Conservation (phyloP, 2,113 vertebrate species). For the Zosterops hypoxanthus region DNA sequence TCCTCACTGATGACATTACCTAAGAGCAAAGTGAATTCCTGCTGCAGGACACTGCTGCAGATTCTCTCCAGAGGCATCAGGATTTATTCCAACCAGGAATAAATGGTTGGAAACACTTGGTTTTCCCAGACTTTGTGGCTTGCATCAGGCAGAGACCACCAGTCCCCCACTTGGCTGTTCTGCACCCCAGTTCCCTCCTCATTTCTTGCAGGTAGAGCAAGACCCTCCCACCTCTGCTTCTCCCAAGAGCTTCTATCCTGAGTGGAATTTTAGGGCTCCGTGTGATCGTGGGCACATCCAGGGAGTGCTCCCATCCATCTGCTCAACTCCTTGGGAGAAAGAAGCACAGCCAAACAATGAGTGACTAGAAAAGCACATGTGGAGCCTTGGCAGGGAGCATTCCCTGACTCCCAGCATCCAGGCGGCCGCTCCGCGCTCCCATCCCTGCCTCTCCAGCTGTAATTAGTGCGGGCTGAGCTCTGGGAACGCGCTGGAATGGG, state of each 20-base stretch:
- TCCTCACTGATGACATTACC: background rate
- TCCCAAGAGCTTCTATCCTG: background rate
- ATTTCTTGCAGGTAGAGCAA: background rate
- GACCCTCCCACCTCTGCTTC: background rate
- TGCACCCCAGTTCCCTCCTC: background rate
- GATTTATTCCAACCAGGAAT: background rate
- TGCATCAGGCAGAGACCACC: background rate
- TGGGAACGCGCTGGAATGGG: conserved; percentile 32
- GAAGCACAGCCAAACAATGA: conserved; percentile 1
- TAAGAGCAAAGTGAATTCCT: background rate
- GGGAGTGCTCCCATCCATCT: conserved; percentile 12
- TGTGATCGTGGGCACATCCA: background rate
- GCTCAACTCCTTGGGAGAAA: conserved; percentile 34
- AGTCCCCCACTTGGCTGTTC: background rate
- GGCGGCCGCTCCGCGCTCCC: background rate
- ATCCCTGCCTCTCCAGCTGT: conserved; percentile 31
- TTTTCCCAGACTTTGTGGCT: background rate
- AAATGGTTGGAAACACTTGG: too few relatives aligned
- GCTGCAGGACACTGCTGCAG: background rate
- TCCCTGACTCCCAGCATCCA: conserved; percentile 59
- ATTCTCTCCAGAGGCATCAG: background rate
- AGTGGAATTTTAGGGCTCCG: background rate
- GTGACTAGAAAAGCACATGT: conserved; percentile 65
- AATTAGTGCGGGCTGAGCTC: conserved; percentile 59
- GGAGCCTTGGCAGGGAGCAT: conserved; percentile 39